Evolutionary conservation across 2,888 invertebrate species (phyloP).

Genomic region (Phlogophora meticulosa): DNA sequence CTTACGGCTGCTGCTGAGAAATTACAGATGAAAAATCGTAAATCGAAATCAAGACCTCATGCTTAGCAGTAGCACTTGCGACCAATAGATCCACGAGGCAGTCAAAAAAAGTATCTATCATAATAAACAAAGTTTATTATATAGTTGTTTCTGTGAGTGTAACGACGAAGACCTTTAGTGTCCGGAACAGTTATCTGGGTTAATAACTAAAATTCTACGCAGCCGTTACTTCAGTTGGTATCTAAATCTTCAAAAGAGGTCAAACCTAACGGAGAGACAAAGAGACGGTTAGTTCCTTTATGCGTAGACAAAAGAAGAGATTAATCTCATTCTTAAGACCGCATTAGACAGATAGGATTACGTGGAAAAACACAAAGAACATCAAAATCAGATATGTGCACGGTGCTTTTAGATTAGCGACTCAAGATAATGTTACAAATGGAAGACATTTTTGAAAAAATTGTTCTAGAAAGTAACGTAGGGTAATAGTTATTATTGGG

Average conservation of each 20-base stretch:
- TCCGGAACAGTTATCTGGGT: too few relatives aligned
- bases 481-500: background rate
- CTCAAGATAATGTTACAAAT: background rate
- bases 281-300: slow-evolving; percentile 31
- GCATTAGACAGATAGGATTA: slow-evolving; percentile 21
- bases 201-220: background rate
- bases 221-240: background rate
- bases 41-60: too few relatives aligned
- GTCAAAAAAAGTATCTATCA: too few relatives aligned
- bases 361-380: slow-evolving; percentile 27
- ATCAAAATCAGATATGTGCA: slow-evolving; percentile 23
- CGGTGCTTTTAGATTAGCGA: background rate
- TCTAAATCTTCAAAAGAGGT: slow-evolving; percentile 14
- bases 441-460: background rate
- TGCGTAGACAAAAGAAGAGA: slow-evolving; percentile 26
- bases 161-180: too few relatives aligned
- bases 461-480: background rate
- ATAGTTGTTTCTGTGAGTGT: too few relatives aligned
- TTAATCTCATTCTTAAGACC: slow-evolving; percentile 25
- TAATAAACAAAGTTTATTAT: too few relatives aligned
- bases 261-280: slow-evolving; percentile 12
- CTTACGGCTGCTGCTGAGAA: too few relatives aligned
- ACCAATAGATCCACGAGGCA: too few relatives aligned
- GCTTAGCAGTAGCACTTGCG: too few relatives aligned
- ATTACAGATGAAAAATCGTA: too few relatives aligned